phyloP scores from a whole-genome alignment of 2,797 vertebrate species.

The Paramormyrops hopkinsi region DNA sequence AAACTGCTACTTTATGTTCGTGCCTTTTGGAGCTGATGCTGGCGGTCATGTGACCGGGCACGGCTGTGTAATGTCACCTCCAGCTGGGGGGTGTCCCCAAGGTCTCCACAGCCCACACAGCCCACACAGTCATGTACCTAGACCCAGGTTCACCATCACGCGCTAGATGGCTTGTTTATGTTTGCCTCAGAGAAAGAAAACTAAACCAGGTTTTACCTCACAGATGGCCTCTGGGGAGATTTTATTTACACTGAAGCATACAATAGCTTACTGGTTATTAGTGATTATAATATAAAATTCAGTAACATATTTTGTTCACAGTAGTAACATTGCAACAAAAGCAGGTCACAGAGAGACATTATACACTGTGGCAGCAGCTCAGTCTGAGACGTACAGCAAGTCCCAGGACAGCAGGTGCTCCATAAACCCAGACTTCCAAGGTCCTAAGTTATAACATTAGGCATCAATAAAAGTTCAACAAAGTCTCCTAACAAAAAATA shows the following conservation, averaged over 20 bases:
- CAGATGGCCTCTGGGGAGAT: not conserved
- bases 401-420: not conserved
- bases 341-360: not conserved
- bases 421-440: not conserved
- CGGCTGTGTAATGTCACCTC: not conserved
- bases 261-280: not conserved
- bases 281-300: not conserved
- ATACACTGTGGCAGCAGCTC: not conserved
- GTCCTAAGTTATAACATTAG: not conserved
- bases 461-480: not conserved
- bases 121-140: not conserved
- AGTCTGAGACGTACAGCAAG: not conserved
- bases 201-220: not conserved
- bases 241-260: conserved; percentile 12
- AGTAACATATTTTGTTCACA: not conserved
- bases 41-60: not conserved
- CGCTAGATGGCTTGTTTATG: not conserved
- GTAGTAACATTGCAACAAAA: conserved; percentile 7
- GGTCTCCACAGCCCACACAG: not conserved
- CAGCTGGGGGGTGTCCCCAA: not conserved
- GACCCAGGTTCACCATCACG: not conserved
- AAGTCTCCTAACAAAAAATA: not conserved
- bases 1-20: not conserved
- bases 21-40: not conserved
- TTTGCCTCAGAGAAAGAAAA: not conserved